A percentile compares a stretch with the other conserved stretches of the same genome.
phyloP scores from a whole-genome alignment of 2,113 vertebrate species.

The Synodontis membranacea region DNA sequence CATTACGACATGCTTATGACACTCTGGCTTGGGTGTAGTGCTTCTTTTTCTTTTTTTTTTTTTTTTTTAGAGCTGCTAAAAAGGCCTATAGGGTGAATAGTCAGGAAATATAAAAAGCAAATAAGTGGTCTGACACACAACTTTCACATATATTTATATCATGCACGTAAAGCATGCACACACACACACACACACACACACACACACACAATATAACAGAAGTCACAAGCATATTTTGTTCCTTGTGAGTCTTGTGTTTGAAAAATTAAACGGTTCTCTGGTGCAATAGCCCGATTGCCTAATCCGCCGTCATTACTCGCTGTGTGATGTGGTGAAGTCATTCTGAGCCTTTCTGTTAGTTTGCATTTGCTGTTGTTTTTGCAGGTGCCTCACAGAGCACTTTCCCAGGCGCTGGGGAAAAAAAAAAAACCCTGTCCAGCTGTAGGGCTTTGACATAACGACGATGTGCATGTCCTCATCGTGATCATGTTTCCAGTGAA shows the following conservation, averaged over 20 bases:
- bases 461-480: not conserved
- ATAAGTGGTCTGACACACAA: not conserved
- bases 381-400: conserved; percentile 58
- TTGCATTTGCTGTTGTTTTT: conserved; percentile 58
- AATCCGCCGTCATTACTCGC: not conserved
- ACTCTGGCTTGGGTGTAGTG: not conserved
- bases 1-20: conserved; percentile 1
- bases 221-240: not conserved
- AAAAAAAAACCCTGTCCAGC: conserved; percentile 41
- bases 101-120: not conserved
- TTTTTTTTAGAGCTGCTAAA: not conserved
- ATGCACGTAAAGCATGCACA: not conserved
- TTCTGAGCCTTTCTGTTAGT: conserved; percentile 29
- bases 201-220: not conserved
- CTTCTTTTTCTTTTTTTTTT: not conserved
- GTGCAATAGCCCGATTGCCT: not conserved
- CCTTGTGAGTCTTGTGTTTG: not conserved
- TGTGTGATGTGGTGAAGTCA: conserved; percentile 24
- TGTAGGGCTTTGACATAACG: not conserved
- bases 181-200: not conserved
- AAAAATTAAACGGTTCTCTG: not conserved
- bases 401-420: not conserved
- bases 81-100: not conserved
- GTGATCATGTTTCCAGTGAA: not conserved
- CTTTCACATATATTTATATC: not conserved